A percentile compares a stretch with the other conserved stretches of the same genome.
These are phyloP conservation scores for Andricus quercusramuli DNA, from an alignment of 2,888 invertebrate species.

Conservation along the genomic window DNA sequence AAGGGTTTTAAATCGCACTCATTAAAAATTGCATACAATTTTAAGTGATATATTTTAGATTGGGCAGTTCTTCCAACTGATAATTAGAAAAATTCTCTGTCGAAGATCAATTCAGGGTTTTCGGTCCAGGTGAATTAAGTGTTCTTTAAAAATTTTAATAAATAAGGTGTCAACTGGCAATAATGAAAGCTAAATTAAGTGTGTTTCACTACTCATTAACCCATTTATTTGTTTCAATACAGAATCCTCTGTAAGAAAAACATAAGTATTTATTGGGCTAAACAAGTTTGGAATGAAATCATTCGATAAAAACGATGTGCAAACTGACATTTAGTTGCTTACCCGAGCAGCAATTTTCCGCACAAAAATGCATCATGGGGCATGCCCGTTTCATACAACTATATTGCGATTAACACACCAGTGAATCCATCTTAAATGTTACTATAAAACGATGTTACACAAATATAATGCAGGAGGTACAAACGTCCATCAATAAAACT, in stretches of 20 bases:
- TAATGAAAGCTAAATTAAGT: not conserved
- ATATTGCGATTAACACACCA: slow-evolving; percentile 23
- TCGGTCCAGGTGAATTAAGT: too few species aligned
- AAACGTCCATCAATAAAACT: slow-evolving; percentile 30
- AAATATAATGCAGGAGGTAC: slow-evolving; percentile 31
- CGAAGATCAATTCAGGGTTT: too few species aligned
- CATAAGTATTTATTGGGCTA: slow-evolving; percentile 58
- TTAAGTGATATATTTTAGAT: too few species aligned
- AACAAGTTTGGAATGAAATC: slow-evolving; percentile 67
- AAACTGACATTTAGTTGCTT: slow-evolving; percentile 24
- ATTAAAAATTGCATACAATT: too few species aligned
- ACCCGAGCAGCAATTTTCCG: slow-evolving; percentile 23
- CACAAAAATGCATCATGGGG: slow-evolving; percentile 24
- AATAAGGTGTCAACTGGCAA: not conserved
- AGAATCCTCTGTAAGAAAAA: slow-evolving; percentile 63
- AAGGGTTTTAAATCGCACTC: too few species aligned
- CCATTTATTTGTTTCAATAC: slow-evolving; percentile 64
- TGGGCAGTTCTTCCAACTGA: too few species aligned
- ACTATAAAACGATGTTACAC: slow-evolving; percentile 19
- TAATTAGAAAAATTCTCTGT: too few species aligned
- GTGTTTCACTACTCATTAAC: slow-evolving; percentile 48
- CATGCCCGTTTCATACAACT: slow-evolving; percentile 13
- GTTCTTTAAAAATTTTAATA: too few species aligned
- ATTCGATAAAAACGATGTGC: slow-evolving; percentile 52
- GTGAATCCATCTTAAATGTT: slow-evolving; percentile 13